Percentiles rank a stretch among this genome's conserved stretches.
These are phyloP conservation scores for Parascotia fuliginaria DNA, from an alignment of 2,888 invertebrate genomes.

Conservation along the genomic window DNA sequence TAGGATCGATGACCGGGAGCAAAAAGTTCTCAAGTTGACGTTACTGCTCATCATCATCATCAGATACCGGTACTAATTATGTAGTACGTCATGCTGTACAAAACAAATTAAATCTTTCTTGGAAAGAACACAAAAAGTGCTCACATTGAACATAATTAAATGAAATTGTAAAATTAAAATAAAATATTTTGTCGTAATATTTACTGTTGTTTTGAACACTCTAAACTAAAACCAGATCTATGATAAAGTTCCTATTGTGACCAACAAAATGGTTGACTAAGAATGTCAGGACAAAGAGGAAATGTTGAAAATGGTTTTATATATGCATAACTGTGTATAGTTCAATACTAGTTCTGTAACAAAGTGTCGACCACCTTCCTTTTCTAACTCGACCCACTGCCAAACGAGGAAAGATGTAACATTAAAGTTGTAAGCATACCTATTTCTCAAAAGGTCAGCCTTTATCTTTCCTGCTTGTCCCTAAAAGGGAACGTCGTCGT, in stretches of 20 bases:
- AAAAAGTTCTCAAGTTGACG: conserved; percentile 1
- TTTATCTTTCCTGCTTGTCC: conserved; percentile 15
- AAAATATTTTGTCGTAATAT: no score
- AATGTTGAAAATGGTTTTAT: no score
- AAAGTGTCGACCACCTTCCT: neutral
- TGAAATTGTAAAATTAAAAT: no score
- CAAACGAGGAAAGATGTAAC: neutral
- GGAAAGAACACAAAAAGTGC: neutral
- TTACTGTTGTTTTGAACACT: no score
- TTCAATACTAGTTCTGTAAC: no score
- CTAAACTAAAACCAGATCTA: no score
- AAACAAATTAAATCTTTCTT: neutral
- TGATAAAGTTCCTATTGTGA: no score
- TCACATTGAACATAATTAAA: no score
- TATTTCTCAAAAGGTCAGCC: conserved; percentile 8
- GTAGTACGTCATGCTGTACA: neutral
- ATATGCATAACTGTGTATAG: neutral
- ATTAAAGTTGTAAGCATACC: neutral
- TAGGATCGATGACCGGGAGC: conserved; percentile 6
- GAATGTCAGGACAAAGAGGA: no score
- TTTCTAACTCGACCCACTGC: neutral
- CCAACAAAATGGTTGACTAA: no score
- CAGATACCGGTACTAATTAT: neutral
- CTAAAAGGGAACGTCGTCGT: conserved; percentile 25
- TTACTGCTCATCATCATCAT: neutral